Conservation (phyloP, 1,140 invertebrate genomes). For the Drosophila nasuta region DNA sequence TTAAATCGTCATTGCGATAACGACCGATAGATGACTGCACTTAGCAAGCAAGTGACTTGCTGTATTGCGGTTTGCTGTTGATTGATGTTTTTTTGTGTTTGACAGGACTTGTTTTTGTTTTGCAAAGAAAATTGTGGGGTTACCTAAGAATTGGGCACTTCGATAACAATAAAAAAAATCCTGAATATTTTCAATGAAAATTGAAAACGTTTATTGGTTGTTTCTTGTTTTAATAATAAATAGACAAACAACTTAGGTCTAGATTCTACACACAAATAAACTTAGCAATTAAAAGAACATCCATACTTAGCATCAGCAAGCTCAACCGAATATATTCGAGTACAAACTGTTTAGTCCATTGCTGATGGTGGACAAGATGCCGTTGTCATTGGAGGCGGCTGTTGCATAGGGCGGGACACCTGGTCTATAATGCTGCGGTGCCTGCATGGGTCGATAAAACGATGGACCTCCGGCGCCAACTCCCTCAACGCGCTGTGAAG, state of each 20-base stretch:
- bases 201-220: conserved; percentile 34
- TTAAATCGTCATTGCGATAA: no score
- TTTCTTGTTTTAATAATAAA: conserved; percentile 42
- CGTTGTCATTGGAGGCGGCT: conserved; percentile 83
- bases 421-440: conserved; percentile 86
- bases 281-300: conserved; percentile 24
- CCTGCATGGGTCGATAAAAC: conserved; percentile 70
- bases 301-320: conserved; percentile 20
- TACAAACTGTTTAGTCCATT: conserved; percentile 91
- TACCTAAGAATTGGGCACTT: no score
- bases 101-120: no score
- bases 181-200: conserved; percentile 11
- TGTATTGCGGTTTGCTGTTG: no score
- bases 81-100: no score
- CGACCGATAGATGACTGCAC: no score
- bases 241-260: conserved; percentile 37
- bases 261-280: conserved; percentile 35
- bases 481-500: conserved; percentile 69
- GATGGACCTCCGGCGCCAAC: conserved; percentile 53
- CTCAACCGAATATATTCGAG: conserved; percentile 90
- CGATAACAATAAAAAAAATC: background rate
- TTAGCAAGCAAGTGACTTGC: no score
- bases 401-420: conserved; percentile 72
- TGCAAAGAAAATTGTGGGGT: no score
- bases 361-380: conserved; percentile 91